These are phyloP conservation scores for Protonibea diacanthus DNA, from an alignment of 2,797 vertebrate species.

Conservation along the genomic window DNA sequence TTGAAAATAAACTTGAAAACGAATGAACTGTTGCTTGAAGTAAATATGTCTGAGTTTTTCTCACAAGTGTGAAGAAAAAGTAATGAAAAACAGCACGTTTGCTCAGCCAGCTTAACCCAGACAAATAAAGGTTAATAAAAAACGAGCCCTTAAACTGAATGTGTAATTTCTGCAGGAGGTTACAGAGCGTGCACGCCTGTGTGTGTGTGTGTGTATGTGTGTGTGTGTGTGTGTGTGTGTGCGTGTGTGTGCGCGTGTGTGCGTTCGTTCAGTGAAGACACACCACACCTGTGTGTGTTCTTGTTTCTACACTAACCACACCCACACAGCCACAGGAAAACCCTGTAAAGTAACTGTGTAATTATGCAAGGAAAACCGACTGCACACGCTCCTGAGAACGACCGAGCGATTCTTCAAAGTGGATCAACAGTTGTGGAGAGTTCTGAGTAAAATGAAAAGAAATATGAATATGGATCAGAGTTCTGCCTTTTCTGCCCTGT, in stretches of 20 bases:
- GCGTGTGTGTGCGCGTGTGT: not conserved
- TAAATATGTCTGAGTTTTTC: slow-evolving; percentile 47
- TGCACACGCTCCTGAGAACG: slow-evolving; percentile 45
- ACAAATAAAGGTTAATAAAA: slow-evolving; percentile 78
- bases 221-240: slow-evolving; percentile 11
- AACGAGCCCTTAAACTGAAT: slow-evolving; percentile 61
- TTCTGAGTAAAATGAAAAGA: slow-evolving; percentile 64
- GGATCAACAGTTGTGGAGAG: slow-evolving; percentile 73
- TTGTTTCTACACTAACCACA: slow-evolving; percentile 11
- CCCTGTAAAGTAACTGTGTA: slow-evolving; percentile 50
- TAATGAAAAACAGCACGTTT: slow-evolving; percentile 62
- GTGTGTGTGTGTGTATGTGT: slow-evolving; percentile 1
- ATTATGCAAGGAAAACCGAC: slow-evolving; percentile 59
- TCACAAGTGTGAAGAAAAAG: slow-evolving; percentile 35
- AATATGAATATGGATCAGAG: slow-evolving; percentile 77
- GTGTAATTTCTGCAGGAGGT: slow-evolving; percentile 58
- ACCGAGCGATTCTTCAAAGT: slow-evolving; percentile 66
- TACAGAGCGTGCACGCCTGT: slow-evolving; percentile 3
- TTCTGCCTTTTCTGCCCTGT: slow-evolving; percentile 65
- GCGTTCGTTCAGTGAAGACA: not conserved
- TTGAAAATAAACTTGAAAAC: slow-evolving; percentile 23
- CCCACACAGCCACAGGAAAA: slow-evolving; percentile 50
- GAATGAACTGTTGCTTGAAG: slow-evolving; percentile 44
- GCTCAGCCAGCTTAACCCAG: slow-evolving; percentile 60
- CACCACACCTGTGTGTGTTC: slow-evolving; percentile 33